Conservation (phyloP, 30 jellyfish, hydroid and myxozoan species). For the Hydra vulgaris region DNA sequence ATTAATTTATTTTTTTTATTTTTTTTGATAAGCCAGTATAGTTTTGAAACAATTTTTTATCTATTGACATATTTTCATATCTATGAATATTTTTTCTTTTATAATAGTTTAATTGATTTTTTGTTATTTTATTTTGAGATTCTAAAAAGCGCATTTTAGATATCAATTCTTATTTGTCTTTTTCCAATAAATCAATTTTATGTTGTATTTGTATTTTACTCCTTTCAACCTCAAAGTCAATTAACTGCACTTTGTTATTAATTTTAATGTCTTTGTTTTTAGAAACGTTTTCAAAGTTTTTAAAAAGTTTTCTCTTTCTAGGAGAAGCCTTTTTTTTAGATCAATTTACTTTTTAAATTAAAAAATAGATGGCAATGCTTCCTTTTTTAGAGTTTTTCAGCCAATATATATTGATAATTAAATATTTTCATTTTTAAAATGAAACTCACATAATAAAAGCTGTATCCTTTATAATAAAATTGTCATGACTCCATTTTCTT, state of each 20-base stretch:
- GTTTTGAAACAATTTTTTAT: not conserved
- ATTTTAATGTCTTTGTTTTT: not conserved
- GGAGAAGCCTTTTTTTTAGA: not conserved
- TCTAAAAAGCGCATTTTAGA: not conserved
- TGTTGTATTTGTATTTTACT: not conserved
- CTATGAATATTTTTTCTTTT: not conserved
- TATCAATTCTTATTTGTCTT: not conserved
- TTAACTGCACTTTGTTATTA: not conserved
- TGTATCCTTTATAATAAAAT: not conserved
- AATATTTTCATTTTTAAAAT: not conserved
- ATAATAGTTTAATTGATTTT: not conserved
- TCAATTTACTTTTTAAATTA: not conserved
- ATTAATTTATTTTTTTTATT: too few relatives aligned
- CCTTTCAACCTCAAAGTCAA: not conserved
- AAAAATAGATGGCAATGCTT: not conserved
- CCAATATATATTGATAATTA: not conserved
- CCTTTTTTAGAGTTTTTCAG: not conserved
- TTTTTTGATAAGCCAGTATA: not conserved
- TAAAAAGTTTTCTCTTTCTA: not conserved
- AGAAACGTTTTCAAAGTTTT: not conserved
- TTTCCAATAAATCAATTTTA: not conserved
- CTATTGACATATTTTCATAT: not conserved
- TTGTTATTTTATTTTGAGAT: not conserved
- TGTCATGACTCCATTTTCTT: not conserved
- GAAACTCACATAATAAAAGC: not conserved